phyloP scores from a whole-genome alignment of 2,113 vertebrate species.

The Cyprinus carpio region DNA sequence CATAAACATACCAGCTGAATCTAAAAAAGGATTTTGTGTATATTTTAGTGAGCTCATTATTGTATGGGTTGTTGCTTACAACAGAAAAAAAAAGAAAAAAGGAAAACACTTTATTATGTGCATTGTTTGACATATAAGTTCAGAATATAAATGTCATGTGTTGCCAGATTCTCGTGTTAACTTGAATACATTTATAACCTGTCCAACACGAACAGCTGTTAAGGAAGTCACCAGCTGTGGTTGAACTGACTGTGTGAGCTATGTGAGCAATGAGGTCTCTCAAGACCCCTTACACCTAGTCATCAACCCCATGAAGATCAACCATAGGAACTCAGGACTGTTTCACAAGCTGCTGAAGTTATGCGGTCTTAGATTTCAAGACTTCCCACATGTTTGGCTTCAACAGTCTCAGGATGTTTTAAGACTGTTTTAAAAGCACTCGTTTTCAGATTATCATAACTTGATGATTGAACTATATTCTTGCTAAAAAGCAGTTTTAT shows the following conservation, averaged over 20 bases:
- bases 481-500: not conserved
- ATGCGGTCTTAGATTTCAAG: conserved; percentile 56
- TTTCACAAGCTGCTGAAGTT: conserved; percentile 64
- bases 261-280: conserved; percentile 33
- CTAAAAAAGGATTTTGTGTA: not conserved
- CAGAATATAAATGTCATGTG: not conserved
- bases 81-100: conserved; percentile 16
- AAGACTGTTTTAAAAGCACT: not conserved
- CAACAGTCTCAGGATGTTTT: conserved; percentile 2
- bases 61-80: not conserved
- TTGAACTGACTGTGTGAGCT: not conserved
- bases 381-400: conserved; percentile 9
- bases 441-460: not conserved
- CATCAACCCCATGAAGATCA: conserved; percentile 42
- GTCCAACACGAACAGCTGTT: conserved; percentile 10
- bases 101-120: conserved; percentile 6
- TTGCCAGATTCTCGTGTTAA: conserved; percentile 15
- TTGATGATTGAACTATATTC: not conserved
- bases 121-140: not conserved
- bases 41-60: conserved; percentile 6
- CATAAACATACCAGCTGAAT: not conserved
- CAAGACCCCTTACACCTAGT: conserved; percentile 19
- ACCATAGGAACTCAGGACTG: conserved; percentile 39
- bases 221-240: conserved; percentile 12
- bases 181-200: not conserved